Evolutionary conservation across 2,888 invertebrate species (phyloP), one percentile per base, ranked within the genome.

Genomic region (Eristalinus aeneus): DNA sequence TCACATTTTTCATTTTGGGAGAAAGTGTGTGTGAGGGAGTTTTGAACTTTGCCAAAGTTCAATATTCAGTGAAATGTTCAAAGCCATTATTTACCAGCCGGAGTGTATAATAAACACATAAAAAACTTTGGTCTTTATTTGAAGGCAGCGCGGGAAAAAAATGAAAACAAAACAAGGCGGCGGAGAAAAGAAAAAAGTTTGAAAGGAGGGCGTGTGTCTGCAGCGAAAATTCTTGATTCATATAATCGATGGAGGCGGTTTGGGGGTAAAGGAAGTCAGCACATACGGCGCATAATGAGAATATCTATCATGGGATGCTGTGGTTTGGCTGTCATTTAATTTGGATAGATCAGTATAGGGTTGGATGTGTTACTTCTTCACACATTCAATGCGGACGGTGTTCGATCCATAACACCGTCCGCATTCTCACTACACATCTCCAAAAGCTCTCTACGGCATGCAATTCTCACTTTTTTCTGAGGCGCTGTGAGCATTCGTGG

Each of bases 81-180:
- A 61, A 77, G 69, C 74, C 91, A 90, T 90, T 90, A 90, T 91
- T 91, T 91, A 91, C 90, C 91, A 90, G 90, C 90, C 91, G 89
- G 89, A 91, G 91, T 91, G 91, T 91, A 90, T 91, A 91, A 90
- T 90, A 90, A 90, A 91, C 90, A 90, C 77, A 79, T 89, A 89
- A 90, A 91, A 91, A 90, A 89, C 90, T 91, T 90, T 89, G 84
- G 39, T 71, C 65, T 75, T 79, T 61, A 71, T 64, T 79, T 56
- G 22, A 67, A 16, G 46, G 46, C 46, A 46, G 2, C 46, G 46
- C 16, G 1, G 8, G 8, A 46, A 16, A 39, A 39, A 32, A 32
- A 3, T n/a, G n/a, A 16, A 46, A 16, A 8, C 46, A 16, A 46
- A 46, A 46, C 34, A 46, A 16, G 11, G 23, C n/a, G n/a, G n/a